phyloP scores from a whole-genome alignment of 2,113 vertebrate species.

The Cyphomyrus discorhynchus region DNA sequence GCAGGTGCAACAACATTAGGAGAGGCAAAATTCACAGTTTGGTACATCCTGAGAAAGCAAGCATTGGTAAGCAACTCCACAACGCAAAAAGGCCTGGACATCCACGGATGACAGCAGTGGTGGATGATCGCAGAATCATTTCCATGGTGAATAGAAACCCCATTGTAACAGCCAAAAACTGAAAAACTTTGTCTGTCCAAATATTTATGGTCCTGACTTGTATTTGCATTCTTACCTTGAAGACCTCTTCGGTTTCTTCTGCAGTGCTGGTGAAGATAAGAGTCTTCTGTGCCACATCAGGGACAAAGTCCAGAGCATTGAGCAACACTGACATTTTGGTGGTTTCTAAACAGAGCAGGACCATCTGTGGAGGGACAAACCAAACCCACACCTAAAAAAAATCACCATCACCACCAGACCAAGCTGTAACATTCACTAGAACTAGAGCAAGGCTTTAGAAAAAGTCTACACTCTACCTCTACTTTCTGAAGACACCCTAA shows the following conservation, averaged over 20 bases:
- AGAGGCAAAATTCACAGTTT: no score
- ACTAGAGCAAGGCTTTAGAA: background rate
- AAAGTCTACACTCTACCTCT: background rate
- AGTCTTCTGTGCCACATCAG: constrained; percentile 68
- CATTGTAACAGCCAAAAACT: no score
- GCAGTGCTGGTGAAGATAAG: constrained; percentile 67
- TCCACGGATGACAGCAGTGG: no score
- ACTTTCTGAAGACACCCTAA: background rate
- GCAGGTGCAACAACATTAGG: no score
- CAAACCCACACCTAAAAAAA: background rate
- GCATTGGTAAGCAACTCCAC: no score
- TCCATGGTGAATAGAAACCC: no score
- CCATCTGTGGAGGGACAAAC: constrained; percentile 50
- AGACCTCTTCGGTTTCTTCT: constrained; percentile 71
- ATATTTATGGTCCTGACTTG: no score
- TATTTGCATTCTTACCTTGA: constrained; percentile 58
- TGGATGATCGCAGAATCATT: no score
- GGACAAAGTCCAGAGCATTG: constrained; percentile 60
- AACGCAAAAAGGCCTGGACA: no score
- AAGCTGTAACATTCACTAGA: background rate
- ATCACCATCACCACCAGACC: background rate
- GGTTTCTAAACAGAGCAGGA: constrained; percentile 62
- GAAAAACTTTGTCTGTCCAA: no score
- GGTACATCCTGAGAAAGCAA: no score
- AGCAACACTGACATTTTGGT: constrained; percentile 66